Evolutionary conservation across 2,888 invertebrate species (phyloP).

Genomic region (Epicampocera succincta): DNA sequence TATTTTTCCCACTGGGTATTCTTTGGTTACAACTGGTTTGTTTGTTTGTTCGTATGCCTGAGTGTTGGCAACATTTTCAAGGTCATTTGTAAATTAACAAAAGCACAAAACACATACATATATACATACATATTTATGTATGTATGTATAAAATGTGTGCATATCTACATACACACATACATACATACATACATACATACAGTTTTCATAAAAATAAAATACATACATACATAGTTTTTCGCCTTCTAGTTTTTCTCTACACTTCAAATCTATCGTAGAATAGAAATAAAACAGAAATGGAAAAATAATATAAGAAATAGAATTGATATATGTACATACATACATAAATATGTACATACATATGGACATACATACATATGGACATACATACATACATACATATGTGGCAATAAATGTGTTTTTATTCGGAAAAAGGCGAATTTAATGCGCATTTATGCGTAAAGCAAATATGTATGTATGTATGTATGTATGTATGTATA

Average conservation of each 20-base stretch:
- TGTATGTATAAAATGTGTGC: too few species aligned
- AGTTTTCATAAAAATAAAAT: constrained; percentile 14
- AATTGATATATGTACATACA: too few species aligned
- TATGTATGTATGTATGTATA: too few species aligned
- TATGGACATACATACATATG: too few species aligned
- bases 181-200: neutral
- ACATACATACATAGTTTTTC: neutral
- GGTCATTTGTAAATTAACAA: constrained; percentile 62
- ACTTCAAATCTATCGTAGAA: constrained; percentile 51
- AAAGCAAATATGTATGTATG: too few species aligned
- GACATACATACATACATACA: too few species aligned
- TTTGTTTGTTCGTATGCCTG: neutral
- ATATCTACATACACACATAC: neutral
- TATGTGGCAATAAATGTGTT: neutral
- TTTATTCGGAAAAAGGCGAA: neutral
- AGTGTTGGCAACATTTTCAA: constrained; percentile 61
- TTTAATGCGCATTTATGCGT: neutral
- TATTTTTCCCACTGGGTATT: neutral
- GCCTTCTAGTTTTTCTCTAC: constrained; percentile 21
- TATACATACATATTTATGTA: neutral
- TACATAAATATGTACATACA: too few species aligned
- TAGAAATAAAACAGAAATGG: constrained; percentile 9
- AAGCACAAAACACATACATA: constrained; percentile 9
- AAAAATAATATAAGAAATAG: neutral
- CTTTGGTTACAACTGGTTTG: neutral